These are phyloP conservation scores for Bradysia coprophila DNA, from an alignment of 1,140 invertebrate genomes.

Conservation along the genomic window DNA sequence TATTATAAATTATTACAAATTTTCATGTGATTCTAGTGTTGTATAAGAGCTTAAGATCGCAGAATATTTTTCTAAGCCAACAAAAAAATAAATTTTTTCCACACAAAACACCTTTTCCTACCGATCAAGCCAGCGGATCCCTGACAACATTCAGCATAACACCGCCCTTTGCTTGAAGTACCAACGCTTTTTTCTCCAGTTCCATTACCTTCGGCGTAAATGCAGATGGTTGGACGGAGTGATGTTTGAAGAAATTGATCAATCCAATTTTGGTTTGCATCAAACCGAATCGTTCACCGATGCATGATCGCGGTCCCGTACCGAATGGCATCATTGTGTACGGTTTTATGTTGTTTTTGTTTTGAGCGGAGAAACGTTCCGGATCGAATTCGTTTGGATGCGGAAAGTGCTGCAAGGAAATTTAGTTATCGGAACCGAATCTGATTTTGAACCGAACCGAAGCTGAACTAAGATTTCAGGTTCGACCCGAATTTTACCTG, in stretches of 20 bases:
- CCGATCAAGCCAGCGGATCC: slow-evolving; percentile 10
- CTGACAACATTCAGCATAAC: slow-evolving; percentile 12
- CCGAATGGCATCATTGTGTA: slow-evolving; percentile 58
- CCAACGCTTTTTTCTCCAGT: slow-evolving; percentile 13
- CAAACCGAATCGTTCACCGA: slow-evolving; percentile 32
- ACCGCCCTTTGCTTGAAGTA: slow-evolving; percentile 10
- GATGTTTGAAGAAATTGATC: slow-evolving; percentile 16
- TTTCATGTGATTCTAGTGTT: no score
- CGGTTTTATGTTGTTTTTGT: slow-evolving; percentile 21
- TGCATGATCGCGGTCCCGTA: slow-evolving; percentile 54
- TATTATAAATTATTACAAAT: no score
- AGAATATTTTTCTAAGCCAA: no score
- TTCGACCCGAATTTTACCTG: no score
- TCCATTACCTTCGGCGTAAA: slow-evolving; percentile 9
- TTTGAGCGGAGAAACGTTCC: slow-evolving; percentile 35
- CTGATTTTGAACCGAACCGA: no score
- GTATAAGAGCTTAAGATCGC: no score
- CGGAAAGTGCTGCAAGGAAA: slow-evolving; percentile 33
- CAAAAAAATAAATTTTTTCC: no score
- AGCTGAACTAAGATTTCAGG: no score
- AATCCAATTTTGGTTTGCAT: slow-evolving; percentile 17
- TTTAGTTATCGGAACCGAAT: slow-evolving; percentile 13
- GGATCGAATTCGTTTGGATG: slow-evolving; percentile 45
- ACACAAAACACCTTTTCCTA: no score
- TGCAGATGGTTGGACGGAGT: slow-evolving; percentile 8